Evolutionary conservation across 2,797 vertebrate genomes (phyloP).

Genomic region (Microchirus variegatus): DNA sequence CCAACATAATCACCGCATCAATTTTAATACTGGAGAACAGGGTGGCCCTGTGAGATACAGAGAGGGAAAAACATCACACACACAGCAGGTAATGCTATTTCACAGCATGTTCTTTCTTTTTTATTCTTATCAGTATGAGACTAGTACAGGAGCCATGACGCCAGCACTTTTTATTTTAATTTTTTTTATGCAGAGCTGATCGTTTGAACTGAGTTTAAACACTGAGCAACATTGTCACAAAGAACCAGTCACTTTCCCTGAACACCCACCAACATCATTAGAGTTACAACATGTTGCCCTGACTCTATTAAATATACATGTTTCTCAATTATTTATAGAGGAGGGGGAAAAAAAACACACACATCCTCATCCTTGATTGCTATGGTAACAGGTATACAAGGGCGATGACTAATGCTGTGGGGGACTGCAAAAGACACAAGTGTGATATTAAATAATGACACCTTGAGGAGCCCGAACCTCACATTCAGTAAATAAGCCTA

Average conservation of each 20-base stretch:
- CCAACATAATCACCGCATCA: conserved; percentile 16
- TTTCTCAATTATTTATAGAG: conserved; percentile 63
- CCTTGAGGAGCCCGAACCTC: too few relatives aligned
- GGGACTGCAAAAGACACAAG: conserved; percentile 14
- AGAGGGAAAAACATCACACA: conserved; percentile 34
- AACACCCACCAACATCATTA: conserved; percentile 49
- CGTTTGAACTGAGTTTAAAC: conserved; percentile 24
- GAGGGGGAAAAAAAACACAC: background rate
- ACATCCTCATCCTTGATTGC: conserved; percentile 24
- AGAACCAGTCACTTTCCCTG: conserved; percentile 6
- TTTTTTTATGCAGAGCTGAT: conserved; percentile 17
- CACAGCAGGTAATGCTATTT: conserved; percentile 11
- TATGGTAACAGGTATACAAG: conserved; percentile 54
- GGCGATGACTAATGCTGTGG: conserved; percentile 21
- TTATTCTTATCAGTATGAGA: conserved; percentile 30
- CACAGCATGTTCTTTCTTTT: conserved; percentile 47
- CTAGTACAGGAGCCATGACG: background rate
- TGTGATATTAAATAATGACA: conserved; percentile 3
- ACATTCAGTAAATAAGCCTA: conserved; percentile 52
- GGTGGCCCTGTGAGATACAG: conserved; percentile 23
- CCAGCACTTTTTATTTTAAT: background rate
- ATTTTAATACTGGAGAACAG: conserved; percentile 19
- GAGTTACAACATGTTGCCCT: conserved; percentile 39
- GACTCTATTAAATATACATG: conserved; percentile 68
- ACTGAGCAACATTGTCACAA: background rate